Conservation (phyloP, 1,140 invertebrate genomes). For the Aplysia californica region DNA sequence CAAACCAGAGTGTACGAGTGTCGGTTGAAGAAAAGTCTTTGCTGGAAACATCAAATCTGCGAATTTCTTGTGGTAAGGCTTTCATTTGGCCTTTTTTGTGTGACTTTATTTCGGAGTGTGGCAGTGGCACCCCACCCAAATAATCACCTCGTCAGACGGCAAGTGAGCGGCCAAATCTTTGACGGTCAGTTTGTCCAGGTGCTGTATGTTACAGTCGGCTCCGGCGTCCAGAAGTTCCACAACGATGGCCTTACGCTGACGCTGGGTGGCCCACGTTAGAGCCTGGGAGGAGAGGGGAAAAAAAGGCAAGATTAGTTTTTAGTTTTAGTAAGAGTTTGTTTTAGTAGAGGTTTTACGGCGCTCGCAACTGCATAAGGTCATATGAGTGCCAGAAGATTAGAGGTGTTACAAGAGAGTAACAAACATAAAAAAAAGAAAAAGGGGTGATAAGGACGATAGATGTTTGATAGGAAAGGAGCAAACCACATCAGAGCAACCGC, state of each 20-base stretch:
- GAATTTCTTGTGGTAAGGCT: no score
- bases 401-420: no score
- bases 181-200: conserved; percentile 59
- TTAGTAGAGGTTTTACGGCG: not conserved
- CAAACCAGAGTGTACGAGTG: no score
- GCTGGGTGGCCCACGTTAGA: conserved; percentile 58
- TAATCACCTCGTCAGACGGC: conserved; percentile 53
- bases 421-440: not conserved
- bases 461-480: no score
- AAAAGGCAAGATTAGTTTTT: not conserved
- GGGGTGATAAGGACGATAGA: not conserved
- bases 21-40: no score
- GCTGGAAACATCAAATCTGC: no score
- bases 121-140: no score
- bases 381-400: not conserved
- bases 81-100: no score
- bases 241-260: conserved; percentile 48
- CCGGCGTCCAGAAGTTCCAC: conserved; percentile 51
- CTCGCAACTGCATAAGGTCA: not conserved
- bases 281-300: conserved; percentile 45
- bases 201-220: conserved; percentile 56
- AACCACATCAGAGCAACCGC: no score
- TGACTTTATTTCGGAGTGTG: no score
- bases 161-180: conserved; percentile 60
- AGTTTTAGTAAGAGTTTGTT: not conserved